Evolutionary conservation across 2,888 invertebrate genomes (phyloP).

Genomic region (Gortyna flavago): DNA sequence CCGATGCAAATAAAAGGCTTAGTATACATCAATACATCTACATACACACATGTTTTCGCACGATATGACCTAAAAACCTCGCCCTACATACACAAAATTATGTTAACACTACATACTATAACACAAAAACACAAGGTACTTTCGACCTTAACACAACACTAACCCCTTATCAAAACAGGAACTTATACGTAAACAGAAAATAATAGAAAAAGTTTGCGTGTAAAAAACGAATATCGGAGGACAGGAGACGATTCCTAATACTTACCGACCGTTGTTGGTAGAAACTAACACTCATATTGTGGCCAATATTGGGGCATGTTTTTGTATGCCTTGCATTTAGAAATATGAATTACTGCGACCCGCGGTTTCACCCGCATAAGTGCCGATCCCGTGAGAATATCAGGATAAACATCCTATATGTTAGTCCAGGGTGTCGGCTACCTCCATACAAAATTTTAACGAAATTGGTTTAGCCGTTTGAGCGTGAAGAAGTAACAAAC

Average conservation of each 20-base stretch:
- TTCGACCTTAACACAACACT: slow-evolving; percentile 7
- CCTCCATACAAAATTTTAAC: too few relatives aligned
- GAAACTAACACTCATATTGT: neutral
- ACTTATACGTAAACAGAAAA: slow-evolving; percentile 36
- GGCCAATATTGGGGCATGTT: too few relatives aligned
- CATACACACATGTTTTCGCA: slow-evolving; percentile 12
- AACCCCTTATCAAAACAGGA: slow-evolving; percentile 35
- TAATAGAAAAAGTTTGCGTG: slow-evolving; percentile 27
- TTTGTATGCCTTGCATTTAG: neutral
- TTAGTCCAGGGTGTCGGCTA: too few relatives aligned
- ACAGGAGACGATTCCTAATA: neutral
- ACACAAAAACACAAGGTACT: neutral
- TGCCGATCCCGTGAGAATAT: too few relatives aligned
- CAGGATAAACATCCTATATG: too few relatives aligned
- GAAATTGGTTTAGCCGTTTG: too few relatives aligned
- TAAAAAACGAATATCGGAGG: slow-evolving; percentile 16
- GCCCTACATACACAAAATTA: slow-evolving; percentile 18
- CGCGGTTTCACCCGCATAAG: too few relatives aligned
- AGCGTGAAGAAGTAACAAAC: too few relatives aligned
- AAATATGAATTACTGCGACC: neutral
- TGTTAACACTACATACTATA: slow-evolving; percentile 6
- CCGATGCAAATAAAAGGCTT: slow-evolving; percentile 8
- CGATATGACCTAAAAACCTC: slow-evolving; percentile 35
- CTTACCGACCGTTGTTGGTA: slow-evolving; percentile 8
- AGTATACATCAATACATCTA: neutral